These are phyloP conservation scores for Phymastichus coffea DNA, from an alignment of 1,140 invertebrate genomes.

Conservation along the genomic window DNA sequence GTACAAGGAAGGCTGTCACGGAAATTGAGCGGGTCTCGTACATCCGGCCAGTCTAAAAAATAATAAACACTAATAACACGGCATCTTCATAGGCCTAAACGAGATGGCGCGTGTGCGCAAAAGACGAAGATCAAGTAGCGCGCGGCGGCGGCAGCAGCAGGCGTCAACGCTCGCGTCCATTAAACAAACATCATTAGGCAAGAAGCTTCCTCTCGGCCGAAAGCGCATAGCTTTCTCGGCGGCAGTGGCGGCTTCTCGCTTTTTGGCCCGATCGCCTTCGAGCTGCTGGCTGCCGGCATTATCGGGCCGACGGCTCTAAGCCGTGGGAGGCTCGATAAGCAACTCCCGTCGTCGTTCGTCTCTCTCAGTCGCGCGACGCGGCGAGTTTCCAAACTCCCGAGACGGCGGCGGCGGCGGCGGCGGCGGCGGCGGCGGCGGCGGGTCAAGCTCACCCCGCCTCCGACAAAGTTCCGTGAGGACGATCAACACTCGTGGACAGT, in stretches of 20 bases:
- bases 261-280: no score
- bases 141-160: neutral
- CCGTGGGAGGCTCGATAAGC: neutral
- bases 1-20: no score
- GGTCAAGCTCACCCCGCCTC: neutral
- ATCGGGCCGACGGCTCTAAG: conserved; percentile 14
- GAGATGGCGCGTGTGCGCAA: neutral
- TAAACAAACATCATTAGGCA: conserved; percentile 34
- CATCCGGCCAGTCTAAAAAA: no score
- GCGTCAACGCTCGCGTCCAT: conserved; percentile 26
- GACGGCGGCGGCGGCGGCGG: neutral
- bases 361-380: neutral
- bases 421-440: neutral
- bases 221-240: no score
- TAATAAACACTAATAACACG: no score
- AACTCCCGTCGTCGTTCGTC: neutral
- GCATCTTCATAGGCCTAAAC: no score
- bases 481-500: neutral
- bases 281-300: conserved; percentile 8
- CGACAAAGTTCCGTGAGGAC: neutral
- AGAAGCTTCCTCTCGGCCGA: no score
- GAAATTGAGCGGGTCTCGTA: no score
- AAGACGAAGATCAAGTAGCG: neutral
- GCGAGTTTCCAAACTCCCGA: conserved; percentile 1
- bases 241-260: neutral